A percentile compares a stretch with the other conserved stretches of the same genome.
These are phyloP conservation scores for Saxidomus purpurata DNA, from an alignment of 1,140 invertebrate genomes.

Conservation along the genomic window DNA sequence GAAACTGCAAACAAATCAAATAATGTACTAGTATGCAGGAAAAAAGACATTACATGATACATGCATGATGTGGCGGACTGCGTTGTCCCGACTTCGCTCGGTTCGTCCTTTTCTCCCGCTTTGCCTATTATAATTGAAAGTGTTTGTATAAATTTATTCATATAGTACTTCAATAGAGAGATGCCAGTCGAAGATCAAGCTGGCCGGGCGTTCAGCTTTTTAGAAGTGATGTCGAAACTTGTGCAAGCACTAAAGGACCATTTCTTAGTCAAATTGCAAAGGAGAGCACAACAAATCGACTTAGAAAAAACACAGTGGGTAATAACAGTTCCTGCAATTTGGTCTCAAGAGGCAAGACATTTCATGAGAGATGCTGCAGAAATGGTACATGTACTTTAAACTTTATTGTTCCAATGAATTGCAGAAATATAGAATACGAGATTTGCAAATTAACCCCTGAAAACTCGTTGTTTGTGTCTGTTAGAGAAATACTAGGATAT, in stretches of 20 bases:
- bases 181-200: background rate
- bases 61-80: too few relatives aligned
- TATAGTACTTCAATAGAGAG: too few relatives aligned
- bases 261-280: slow-evolving; percentile 8
- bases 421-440: too few relatives aligned
- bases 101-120: too few relatives aligned
- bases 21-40: too few relatives aligned
- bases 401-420: too few relatives aligned
- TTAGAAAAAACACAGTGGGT: background rate
- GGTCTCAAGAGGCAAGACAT: background rate
- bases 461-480: background rate
- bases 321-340: slow-evolving; percentile 32
- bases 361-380: slow-evolving; percentile 51
- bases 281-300: background rate
- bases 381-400: background rate
- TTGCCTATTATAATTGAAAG: too few relatives aligned
- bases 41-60: too few relatives aligned
- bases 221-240: slow-evolving; percentile 25
- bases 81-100: too few relatives aligned
- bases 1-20: too few relatives aligned
- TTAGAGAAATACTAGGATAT: too few relatives aligned
- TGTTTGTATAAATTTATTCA: too few relatives aligned
- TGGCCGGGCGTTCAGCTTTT: background rate
- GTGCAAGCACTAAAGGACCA: slow-evolving; percentile 31
- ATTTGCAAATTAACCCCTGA: background rate